Evolutionary conservation across 2,888 invertebrate genomes (phyloP).

Genomic region (Hirtodrosophila trivittata): DNA sequence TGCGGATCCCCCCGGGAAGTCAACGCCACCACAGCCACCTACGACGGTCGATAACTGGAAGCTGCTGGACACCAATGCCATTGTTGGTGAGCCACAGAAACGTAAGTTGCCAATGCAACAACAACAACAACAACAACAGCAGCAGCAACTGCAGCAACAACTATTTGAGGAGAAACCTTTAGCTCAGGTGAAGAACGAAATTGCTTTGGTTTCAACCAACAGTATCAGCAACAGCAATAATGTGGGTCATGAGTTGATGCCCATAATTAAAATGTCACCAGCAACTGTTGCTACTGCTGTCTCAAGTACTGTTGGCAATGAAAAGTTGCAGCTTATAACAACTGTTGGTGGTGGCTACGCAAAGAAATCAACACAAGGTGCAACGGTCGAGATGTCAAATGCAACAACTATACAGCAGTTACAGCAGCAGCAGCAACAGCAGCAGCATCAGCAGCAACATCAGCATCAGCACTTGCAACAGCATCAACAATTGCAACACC

Average conservation of each 20-base stretch:
- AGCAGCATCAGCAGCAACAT: constrained; percentile 36
- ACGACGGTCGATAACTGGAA: constrained; percentile 47
- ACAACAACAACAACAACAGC: constrained; percentile 28
- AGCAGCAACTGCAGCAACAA: constrained; percentile 33
- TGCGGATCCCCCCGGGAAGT: constrained; percentile 40
- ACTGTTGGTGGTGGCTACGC: constrained; percentile 25
- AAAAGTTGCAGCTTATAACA: constrained; percentile 52
- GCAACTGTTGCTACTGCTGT: constrained; percentile 17
- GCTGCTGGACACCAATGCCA: constrained; percentile 29
- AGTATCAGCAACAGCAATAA: constrained; percentile 41
- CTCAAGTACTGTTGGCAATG: constrained; percentile 14
- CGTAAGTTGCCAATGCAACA: constrained; percentile 53
- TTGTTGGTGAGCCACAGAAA: constrained; percentile 44
- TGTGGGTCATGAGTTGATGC: constrained; percentile 33
- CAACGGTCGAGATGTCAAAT: constrained; percentile 11
- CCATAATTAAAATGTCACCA: constrained; percentile 28
- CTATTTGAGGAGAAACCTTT: constrained; percentile 39
- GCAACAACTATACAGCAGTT: constrained; percentile 20
- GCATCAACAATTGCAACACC: constrained; percentile 19
- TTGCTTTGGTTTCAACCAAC: constrained; percentile 16
- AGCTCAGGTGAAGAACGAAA: constrained; percentile 37
- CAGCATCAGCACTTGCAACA: constrained; percentile 33
- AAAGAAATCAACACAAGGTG: constrained; percentile 32
- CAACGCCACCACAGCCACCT: constrained; percentile 15
- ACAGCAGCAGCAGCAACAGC: constrained; percentile 31